phyloP scores from a whole-genome alignment of 2,888 invertebrate genomes.

The Ormyrus nitidulus region DNA sequence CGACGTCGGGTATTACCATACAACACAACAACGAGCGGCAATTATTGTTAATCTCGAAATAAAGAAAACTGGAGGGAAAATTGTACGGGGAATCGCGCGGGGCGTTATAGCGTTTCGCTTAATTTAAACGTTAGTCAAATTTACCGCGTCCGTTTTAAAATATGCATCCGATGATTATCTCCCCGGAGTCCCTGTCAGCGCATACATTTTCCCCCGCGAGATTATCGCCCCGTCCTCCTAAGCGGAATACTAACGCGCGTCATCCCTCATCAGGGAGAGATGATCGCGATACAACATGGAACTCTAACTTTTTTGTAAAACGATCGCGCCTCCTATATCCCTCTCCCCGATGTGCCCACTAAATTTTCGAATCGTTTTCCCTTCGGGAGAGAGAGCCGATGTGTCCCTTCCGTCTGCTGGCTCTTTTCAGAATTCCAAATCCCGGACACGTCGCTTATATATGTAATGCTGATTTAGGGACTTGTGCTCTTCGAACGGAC shows the following conservation, averaged over 20 bases:
- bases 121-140: slow-evolving; percentile 21
- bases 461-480: no score
- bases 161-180: slow-evolving; percentile 32
- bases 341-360: not conserved
- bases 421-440: no score
- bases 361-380: slow-evolving; percentile 18
- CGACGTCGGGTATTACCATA: no score
- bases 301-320: slow-evolving; percentile 23
- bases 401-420: not conserved
- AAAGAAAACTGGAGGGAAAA: no score
- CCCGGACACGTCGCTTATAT: no score
- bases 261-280: slow-evolving; percentile 17
- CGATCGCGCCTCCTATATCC: slow-evolving; percentile 23
- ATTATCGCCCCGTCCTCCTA: slow-evolving; percentile 24
- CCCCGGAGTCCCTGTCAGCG: slow-evolving; percentile 27
- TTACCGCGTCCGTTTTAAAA: slow-evolving; percentile 21
- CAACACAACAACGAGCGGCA: no score
- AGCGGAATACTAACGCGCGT: slow-evolving; percentile 8
- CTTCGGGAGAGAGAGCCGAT: slow-evolving; percentile 45
- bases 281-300: slow-evolving; percentile 14
- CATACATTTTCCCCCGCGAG: slow-evolving; percentile 32
- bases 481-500: no score
- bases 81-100: no score
- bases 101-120: not conserved
- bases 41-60: no score